phyloP scores from a whole-genome alignment of 2,113 vertebrate genomes.

The Acrocephalus arundinaceus region DNA sequence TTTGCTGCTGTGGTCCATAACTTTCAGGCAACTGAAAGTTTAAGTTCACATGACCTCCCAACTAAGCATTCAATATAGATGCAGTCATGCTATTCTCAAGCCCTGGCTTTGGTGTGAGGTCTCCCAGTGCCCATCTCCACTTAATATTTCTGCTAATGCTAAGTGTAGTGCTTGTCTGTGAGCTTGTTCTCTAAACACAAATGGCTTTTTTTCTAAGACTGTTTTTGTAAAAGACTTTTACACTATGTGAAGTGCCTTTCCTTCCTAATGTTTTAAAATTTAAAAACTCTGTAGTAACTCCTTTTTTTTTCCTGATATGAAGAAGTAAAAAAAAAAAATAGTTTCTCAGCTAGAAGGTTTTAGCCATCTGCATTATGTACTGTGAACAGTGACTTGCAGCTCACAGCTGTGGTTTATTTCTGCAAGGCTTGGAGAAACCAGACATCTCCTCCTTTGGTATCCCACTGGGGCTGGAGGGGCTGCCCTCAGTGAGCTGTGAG shows the following conservation, averaged over 20 bases:
- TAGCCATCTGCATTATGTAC: not conserved
- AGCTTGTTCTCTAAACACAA: not conserved
- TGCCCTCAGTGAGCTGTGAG: not conserved
- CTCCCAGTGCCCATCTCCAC: not conserved
- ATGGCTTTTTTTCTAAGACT: not conserved
- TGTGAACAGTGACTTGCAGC: not conserved
- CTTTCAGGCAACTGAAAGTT: not conserved
- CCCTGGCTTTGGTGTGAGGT: not conserved
- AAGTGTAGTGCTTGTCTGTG: not conserved
- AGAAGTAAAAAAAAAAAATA: not conserved
- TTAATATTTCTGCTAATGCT: not conserved
- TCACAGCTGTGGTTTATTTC: not conserved
- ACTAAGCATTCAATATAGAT: not conserved
- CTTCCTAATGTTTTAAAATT: not conserved
- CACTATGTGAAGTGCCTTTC: not conserved
- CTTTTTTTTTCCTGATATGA: not conserved
- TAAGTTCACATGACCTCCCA: not conserved
- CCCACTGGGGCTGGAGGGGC: not conserved
- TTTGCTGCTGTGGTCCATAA: not conserved
- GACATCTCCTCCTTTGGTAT: not conserved
- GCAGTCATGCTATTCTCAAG: not conserved
- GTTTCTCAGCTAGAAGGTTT: not conserved
- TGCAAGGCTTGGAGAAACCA: not conserved
- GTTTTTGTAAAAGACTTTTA: not conserved
- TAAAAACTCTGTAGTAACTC: not conserved